phyloP scores from a whole-genome alignment of 30 jellyfish, hydroid and myxozoan species.

The Nemopilema nomurai region DNA sequence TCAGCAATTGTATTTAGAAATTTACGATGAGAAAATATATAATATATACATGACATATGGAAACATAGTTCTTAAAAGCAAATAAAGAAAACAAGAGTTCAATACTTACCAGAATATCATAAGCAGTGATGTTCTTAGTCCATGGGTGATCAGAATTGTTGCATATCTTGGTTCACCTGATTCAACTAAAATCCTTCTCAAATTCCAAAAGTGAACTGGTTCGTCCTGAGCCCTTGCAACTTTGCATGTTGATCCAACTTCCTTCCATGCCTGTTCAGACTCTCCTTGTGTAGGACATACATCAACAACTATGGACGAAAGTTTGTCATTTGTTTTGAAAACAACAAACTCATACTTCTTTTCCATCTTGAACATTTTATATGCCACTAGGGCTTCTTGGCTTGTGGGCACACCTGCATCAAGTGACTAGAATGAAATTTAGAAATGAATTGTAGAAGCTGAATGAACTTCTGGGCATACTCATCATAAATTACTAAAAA shows the following conservation, averaged over 20 bases:
- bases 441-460: neutral
- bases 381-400: constrained; percentile 15
- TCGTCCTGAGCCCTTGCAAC: constrained; percentile 53
- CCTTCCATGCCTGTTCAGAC: constrained; percentile 40
- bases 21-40: too few species aligned
- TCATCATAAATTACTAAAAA: neutral
- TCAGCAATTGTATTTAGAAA: too few species aligned
- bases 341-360: constrained; percentile 36
- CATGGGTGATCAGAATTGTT: constrained; percentile 8
- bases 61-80: too few species aligned
- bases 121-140: neutral
- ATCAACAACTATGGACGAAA: constrained; percentile 13
- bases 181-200: constrained; percentile 46
- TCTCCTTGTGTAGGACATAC: constrained; percentile 25
- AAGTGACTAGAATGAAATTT: constrained; percentile 2
- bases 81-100: neutral
- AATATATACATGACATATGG: too few species aligned
- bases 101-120: constrained; percentile 45
- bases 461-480: too few species aligned
- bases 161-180: constrained; percentile 32
- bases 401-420: constrained; percentile 53
- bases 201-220: constrained; percentile 58
- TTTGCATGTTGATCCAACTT: constrained; percentile 1
- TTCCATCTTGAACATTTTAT: constrained; percentile 36
- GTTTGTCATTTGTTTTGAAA: constrained; percentile 18